Evolutionary conservation across 2,888 invertebrate species (phyloP), one percentile per base, ranked within the genome.

Genomic region (Tinea trinotella): DNA sequence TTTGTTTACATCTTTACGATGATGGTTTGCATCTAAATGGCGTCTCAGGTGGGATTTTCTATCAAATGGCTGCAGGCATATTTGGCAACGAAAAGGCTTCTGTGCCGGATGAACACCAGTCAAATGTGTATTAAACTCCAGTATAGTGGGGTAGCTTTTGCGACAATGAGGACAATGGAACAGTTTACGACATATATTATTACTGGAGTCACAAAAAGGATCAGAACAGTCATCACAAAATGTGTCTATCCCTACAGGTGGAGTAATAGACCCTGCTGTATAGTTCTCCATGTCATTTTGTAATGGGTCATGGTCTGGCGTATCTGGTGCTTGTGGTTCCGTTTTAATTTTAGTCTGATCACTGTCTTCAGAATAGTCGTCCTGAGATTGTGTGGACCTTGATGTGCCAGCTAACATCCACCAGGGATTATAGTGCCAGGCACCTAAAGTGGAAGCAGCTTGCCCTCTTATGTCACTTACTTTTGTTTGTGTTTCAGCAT

Each of bases 131-230:
- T 87, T 86, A 60, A 86, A 87, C 65, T 87, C 87, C 56, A 87
- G 70, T 57, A 87, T 87, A 15, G 87, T 85, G 18, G 86, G 85
- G 59, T 87, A 87, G 60, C 87, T 87, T 61, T 87, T 87, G 59
- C 87, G 72, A 66, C 87, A 87, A 64, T 87, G 87, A n/a, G 87
- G 87, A 59, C 87, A 87, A 57, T 87, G 87, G 62, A 87, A 87
- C 24, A 87, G 70, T 66, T 86, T 87, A 53, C 87, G 79, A 61
- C 87, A 87, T 56, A 76, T 70, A 50, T 68, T 64, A 57, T 72
- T 66, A 68, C 85, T 83, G 49, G 84, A 82, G 61, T 87, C 87
- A 70, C 87, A 87, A 62, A 85, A 87, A 20, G 87, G 87, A 62
- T 87, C 87, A 13, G 87, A 87, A 59, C 87, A 87, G 59, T 87